phyloP scores from a whole-genome alignment of 2,113 vertebrate species.

The Hyperopisus bebe region DNA sequence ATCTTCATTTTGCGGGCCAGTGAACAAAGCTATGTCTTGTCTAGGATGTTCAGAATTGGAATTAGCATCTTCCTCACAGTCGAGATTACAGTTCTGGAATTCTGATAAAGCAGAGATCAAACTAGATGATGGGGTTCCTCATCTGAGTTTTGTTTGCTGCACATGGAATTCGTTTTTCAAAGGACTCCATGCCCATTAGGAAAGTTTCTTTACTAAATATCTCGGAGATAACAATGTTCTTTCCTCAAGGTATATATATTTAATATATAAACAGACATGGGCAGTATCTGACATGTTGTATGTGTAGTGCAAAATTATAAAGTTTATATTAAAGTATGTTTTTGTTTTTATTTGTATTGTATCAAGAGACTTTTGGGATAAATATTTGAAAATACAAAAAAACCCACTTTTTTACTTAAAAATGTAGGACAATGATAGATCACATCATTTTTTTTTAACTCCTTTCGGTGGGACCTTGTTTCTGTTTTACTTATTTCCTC shows the following conservation, averaged over 20 bases:
- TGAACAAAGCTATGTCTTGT: not conserved
- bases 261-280: not conserved
- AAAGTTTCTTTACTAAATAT: not conserved
- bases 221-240: not conserved
- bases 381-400: not conserved
- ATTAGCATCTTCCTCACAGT: not conserved
- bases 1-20: slow-evolving; percentile 8
- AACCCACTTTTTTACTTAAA: not conserved
- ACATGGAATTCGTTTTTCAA: not conserved
- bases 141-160: not conserved
- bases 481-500: not conserved
- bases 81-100: not conserved
- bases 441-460: not conserved
- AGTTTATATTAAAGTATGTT: not conserved
- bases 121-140: not conserved
- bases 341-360: not conserved
- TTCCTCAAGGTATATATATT: not conserved
- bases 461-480: not conserved
- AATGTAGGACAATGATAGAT: not conserved
- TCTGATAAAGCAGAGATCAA: not conserved
- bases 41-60: not conserved
- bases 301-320: not conserved
- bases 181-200: not conserved
- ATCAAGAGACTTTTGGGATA: not conserved
- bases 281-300: not conserved